A percentile compares a stretch with the other conserved stretches of the same genome.
These are phyloP conservation scores for Pelochelys cantorii DNA, from an alignment of 2,797 vertebrate genomes.

Conservation along the genomic window DNA sequence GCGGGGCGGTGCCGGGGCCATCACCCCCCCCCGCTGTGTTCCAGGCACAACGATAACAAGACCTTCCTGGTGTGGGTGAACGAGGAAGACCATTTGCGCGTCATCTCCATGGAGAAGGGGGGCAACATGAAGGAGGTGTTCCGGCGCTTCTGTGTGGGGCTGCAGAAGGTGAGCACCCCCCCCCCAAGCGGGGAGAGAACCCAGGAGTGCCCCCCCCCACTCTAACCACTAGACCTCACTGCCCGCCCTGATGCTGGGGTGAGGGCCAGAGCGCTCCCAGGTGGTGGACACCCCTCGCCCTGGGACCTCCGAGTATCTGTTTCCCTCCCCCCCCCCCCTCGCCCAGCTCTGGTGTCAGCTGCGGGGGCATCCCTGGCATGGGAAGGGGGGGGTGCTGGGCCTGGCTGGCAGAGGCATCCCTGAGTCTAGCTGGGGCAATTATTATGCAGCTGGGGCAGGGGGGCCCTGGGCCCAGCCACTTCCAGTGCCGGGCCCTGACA, in stretches of 20 bases:
- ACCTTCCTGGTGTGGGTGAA: conserved; percentile 90
- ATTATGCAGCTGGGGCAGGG: too few relatives aligned
- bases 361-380: neutral
- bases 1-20: neutral
- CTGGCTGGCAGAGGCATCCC: too few relatives aligned
- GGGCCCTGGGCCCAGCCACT: too few relatives aligned
- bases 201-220: too few relatives aligned
- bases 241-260: too few relatives aligned
- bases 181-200: neutral
- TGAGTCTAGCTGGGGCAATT: neutral
- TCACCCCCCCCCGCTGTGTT: neutral
- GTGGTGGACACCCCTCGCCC: too few relatives aligned
- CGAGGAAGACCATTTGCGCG: conserved; percentile 88
- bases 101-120: conserved; percentile 89
- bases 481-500: too few relatives aligned
- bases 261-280: too few relatives aligned
- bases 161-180: conserved; percentile 84
- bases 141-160: conserved; percentile 87
- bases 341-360: neutral
- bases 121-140: conserved; percentile 92
- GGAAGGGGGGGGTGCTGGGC: too few relatives aligned
- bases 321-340: neutral
- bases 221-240: neutral
- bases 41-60: conserved; percentile 89
- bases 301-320: neutral